These are phyloP conservation scores for Drosophila subquinaria DNA, from an alignment of 2,888 invertebrate genomes.

Conservation along the genomic window DNA sequence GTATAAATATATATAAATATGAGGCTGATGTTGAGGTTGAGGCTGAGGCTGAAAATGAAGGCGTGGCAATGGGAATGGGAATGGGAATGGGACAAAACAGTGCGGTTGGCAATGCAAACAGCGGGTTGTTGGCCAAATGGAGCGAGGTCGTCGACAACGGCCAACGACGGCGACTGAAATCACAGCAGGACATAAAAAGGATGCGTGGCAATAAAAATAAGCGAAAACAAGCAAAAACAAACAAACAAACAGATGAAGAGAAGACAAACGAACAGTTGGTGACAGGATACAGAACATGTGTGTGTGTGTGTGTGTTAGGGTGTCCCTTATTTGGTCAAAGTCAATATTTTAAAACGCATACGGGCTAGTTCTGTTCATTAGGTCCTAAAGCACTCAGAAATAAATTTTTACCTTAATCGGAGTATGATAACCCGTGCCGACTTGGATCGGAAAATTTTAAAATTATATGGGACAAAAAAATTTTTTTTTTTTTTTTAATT, in stretches of 20 bases:
- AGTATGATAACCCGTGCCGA: no score
- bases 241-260: slow-evolving; percentile 30
- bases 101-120: slow-evolving; percentile 62
- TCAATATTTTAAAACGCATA: no score
- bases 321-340: no score
- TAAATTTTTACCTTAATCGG: no score
- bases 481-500: no score
- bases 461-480: no score
- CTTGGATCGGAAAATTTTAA: no score
- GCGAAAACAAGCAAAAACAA: slow-evolving; percentile 47
- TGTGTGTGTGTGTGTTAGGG: no score
- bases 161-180: slow-evolving; percentile 45
- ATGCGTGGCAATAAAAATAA: slow-evolving; percentile 74
- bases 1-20: slow-evolving; percentile 10
- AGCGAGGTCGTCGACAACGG: slow-evolving; percentile 26
- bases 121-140: slow-evolving; percentile 38
- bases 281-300: no score
- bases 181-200: slow-evolving; percentile 72
- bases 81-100: slow-evolving; percentile 46
- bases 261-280: slow-evolving; percentile 14
- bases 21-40: slow-evolving; percentile 17
- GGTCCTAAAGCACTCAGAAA: no score
- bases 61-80: slow-evolving; percentile 25
- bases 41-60: slow-evolving; percentile 2
- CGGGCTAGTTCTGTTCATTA: no score